Conservation (phyloP, 2,888 invertebrate species). For the Drosophila tripunctata region DNA sequence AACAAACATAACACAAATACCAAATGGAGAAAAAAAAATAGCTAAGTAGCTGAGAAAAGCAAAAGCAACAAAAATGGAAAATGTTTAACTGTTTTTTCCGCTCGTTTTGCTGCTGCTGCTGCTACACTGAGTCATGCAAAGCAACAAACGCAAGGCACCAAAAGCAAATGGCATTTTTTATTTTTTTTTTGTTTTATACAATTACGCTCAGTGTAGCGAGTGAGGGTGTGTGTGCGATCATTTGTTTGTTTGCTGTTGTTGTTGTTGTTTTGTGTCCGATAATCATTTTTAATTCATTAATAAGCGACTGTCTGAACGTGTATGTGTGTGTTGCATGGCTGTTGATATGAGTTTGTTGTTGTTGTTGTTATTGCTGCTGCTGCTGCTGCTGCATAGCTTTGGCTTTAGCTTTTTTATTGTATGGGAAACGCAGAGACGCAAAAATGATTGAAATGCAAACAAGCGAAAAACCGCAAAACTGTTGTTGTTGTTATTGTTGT, state of each 20-base stretch:
- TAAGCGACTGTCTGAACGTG: slow-evolving; percentile 56
- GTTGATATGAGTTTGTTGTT: slow-evolving; percentile 50
- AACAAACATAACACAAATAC: slow-evolving; percentile 31
- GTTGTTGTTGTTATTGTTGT: slow-evolving; percentile 16
- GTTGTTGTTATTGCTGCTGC: slow-evolving; percentile 24
- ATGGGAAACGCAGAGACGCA: slow-evolving; percentile 20
- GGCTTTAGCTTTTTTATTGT: background rate
- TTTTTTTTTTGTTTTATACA: too few relatives aligned
- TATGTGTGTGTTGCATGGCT: slow-evolving; percentile 43
- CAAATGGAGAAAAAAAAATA: slow-evolving; percentile 44
- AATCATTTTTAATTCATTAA: slow-evolving; percentile 74
- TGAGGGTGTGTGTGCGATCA: slow-evolving; percentile 20
- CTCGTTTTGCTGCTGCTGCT: too few relatives aligned
- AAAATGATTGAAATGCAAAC: slow-evolving; percentile 65
- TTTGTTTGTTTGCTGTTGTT: slow-evolving; percentile 50
- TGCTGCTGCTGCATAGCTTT: slow-evolving; percentile 16
- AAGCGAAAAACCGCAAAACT: slow-evolving; percentile 59
- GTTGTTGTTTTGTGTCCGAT: slow-evolving; percentile 57
- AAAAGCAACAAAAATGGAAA: slow-evolving; percentile 21
- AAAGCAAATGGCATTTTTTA: slow-evolving; percentile 61
- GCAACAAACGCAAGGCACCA: slow-evolving; percentile 46
- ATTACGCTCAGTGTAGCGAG: slow-evolving; percentile 29
- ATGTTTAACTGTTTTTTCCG: slow-evolving; percentile 44
- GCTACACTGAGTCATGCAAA: slow-evolving; percentile 67
- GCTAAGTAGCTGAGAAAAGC: slow-evolving; percentile 29